These are phyloP conservation scores for Lamellibrachia luymesi DNA, from an alignment of 1,140 invertebrate genomes.

Conservation along the genomic window DNA sequence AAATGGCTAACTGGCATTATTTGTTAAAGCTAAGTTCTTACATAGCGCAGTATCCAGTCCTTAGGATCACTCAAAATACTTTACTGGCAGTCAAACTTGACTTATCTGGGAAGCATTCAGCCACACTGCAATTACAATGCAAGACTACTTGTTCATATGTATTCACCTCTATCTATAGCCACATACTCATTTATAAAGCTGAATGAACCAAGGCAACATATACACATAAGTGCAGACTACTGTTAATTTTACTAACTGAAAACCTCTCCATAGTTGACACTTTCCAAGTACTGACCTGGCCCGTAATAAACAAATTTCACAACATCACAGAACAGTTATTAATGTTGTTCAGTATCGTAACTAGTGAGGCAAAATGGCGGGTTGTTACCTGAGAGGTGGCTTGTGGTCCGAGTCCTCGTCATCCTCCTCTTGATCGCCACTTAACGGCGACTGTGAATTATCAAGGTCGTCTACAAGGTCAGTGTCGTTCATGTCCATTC, in stretches of 20 bases:
- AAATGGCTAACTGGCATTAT: not conserved
- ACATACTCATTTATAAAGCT: too few species aligned
- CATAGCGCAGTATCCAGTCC: not conserved
- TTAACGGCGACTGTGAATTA: not conserved
- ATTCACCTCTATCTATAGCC: too few species aligned
- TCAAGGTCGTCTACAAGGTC: not conserved
- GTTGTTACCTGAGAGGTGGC: not conserved
- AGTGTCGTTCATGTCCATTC: not conserved
- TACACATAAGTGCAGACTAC: not conserved
- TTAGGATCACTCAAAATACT: not conserved
- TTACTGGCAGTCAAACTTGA: not conserved
- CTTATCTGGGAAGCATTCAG: not conserved
- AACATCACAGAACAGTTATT: not conserved
- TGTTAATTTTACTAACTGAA: not conserved
- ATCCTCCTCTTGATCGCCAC: not conserved
- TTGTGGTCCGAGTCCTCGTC: constrained; percentile 1
- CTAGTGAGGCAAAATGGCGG: not conserved
- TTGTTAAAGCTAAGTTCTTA: not conserved
- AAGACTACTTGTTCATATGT: not conserved
- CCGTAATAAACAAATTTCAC: not conserved
- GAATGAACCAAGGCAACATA: too few species aligned
- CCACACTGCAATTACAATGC: not conserved
- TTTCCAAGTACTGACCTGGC: not conserved
- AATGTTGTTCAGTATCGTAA: not conserved
- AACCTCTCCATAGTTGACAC: not conserved